Conservation (phyloP, 2,888 invertebrate species). For the Tetranychus truncatus region DNA sequence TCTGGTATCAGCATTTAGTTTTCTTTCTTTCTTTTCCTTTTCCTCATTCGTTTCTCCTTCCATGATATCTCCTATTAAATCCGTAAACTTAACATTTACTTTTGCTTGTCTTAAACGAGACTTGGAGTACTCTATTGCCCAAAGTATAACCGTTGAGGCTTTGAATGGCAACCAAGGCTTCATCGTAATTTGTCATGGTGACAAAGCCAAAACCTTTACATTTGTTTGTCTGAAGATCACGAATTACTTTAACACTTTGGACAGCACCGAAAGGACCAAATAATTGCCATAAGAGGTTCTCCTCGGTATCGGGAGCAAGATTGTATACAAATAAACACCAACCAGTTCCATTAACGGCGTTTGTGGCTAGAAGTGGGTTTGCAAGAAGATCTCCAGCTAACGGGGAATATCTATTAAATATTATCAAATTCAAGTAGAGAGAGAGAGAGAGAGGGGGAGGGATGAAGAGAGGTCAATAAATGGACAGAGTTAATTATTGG, state of each 20-base stretch:
- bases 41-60: neutral
- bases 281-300: slow-evolving; percentile 75
- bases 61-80: neutral
- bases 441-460: neutral
- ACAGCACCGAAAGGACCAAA: slow-evolving; percentile 95
- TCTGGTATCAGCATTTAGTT: neutral
- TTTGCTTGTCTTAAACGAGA: slow-evolving; percentile 69
- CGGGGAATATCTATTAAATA: slow-evolving; percentile 48
- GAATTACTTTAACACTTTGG: slow-evolving; percentile 87
- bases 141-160: slow-evolving; percentile 87
- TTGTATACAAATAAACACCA: slow-evolving; percentile 66
- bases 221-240: slow-evolving; percentile 84
- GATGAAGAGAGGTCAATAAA: neutral
- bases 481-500: neutral
- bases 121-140: slow-evolving; percentile 84
- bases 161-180: slow-evolving; percentile 86
- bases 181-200: slow-evolving; percentile 95
- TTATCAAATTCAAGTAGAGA: slow-evolving; percentile 23
- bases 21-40: neutral
- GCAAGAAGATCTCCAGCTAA: slow-evolving; percentile 43
- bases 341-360: slow-evolving; percentile 26
- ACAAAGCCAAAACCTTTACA: slow-evolving; percentile 97
- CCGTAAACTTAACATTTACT: slow-evolving; percentile 4
- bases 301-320: slow-evolving; percentile 74
- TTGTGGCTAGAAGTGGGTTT: slow-evolving; percentile 27